Base-by-base conservation (phyloP, 1,140 invertebrate species). In the Drosophila rhopaloa region DNA sequence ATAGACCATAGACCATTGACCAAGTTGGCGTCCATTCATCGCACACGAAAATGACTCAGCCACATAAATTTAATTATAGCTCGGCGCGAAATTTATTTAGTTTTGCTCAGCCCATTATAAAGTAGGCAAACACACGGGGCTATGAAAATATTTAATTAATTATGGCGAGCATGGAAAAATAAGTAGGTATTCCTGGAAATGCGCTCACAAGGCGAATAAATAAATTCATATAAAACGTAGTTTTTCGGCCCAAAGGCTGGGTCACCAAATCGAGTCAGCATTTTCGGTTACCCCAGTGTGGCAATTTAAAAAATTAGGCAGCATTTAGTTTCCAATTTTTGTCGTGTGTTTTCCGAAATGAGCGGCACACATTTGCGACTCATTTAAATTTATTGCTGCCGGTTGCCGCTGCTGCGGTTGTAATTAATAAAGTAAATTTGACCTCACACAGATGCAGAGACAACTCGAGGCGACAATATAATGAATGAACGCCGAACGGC, bases 401-500 rank as follows among this genome's bases (percentile, higher is more conserved):
- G 50, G 46, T 60, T 57, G 53, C 7, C 43, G 68, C 24, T 53
- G 71, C 56, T 74, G 71, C 72, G 58, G 76, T 74, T 68, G 80
- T 89, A 88, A 88, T 88, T 88, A 88, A 88, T 88, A 88, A 88
- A 88, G 84, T 88, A 88, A 89, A 88, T 89, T 88, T 88, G 84
- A 88, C 84, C 84, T 88, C 84, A 88, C 84, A 74, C 50, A 70
- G 58, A 70, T 61, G 65, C 38, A 76, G 41, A 59, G n/a, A 76
- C 40, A 71, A 51, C 58, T 58, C 56, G 72, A 77, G 79, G 76
- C 84, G 84, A 89, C 84, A 89, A 84, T 84, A 81, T 89, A 89
- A 89, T 89, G 84, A 89, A 89, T 89, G 84, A 90, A 90, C 51
- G 70, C 51, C 44, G 43, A 51, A 35, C 48, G 47, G 50, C 65